These are phyloP conservation scores for Thymelicus sylvestris DNA, from an alignment of 2,888 invertebrate genomes.

Conservation along the genomic window DNA sequence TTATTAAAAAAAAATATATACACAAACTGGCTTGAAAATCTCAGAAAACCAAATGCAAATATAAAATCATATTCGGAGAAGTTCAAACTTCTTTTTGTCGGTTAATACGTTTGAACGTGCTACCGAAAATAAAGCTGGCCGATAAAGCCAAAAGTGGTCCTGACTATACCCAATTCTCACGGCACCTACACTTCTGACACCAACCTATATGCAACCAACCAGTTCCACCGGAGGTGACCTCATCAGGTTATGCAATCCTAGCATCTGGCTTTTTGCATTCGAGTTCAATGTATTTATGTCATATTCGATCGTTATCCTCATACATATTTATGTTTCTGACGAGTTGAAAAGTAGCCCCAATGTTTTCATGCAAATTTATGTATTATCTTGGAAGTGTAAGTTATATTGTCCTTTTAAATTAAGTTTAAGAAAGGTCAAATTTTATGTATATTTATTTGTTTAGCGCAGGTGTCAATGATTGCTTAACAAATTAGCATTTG, in stretches of 20 bases:
- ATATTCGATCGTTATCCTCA: constrained; percentile 9
- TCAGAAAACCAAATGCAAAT: no score
- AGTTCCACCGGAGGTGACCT: constrained; percentile 32
- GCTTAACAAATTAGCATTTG: background rate
- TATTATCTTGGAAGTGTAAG: constrained; percentile 12
- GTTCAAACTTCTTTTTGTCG: background rate
- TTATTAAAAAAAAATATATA: background rate
- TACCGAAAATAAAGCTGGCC: background rate
- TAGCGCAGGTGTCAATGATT: constrained; percentile 10
- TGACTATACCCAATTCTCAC: constrained; percentile 11
- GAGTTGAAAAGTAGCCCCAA: constrained; percentile 4
- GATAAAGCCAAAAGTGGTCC: constrained; percentile 6
- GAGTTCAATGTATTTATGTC: constrained; percentile 12
- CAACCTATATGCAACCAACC: constrained; percentile 24
- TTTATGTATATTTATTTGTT: constrained; percentile 5
- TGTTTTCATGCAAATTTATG: constrained; percentile 10
- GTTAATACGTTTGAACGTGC: background rate
- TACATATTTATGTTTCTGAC: constrained; percentile 12
- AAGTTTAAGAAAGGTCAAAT: constrained; percentile 24
- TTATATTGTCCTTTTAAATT: constrained; percentile 25
- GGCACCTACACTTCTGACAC: constrained; percentile 31
- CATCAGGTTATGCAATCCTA: constrained; percentile 25
- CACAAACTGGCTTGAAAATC: no score
- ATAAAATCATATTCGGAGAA: background rate
- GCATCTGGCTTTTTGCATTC: constrained; percentile 27